A percentile compares a stretch with the other conserved stretches of the same genome.
These are phyloP conservation scores for Penaeus vannamei DNA, from an alignment of 1,140 invertebrate genomes.

Conservation along the genomic window DNA sequence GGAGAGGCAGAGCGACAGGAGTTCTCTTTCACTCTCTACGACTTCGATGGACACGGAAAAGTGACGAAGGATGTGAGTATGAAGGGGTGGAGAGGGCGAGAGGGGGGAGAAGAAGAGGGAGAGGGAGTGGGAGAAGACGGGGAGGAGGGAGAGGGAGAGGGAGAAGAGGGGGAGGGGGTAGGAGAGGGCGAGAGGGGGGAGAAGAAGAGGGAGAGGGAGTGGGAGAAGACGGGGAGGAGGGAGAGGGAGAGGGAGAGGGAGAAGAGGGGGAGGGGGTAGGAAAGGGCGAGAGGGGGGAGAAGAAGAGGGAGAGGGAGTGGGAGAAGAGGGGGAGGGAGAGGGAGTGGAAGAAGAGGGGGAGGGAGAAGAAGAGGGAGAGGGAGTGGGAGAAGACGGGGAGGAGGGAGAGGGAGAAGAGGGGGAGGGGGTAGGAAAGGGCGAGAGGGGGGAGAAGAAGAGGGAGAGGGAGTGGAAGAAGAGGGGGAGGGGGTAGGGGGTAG, in stretches of 20 bases:
- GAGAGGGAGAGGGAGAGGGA: not conserved
- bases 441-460: not conserved
- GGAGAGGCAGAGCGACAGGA: conserved; percentile 76
- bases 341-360: not conserved
- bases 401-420: no score
- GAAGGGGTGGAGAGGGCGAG: not conserved
- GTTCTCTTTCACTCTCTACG: conserved; percentile 92
- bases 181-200: no score
- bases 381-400: no score
- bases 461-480: not conserved
- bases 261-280: not conserved
- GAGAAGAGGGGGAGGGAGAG: not conserved
- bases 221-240: not conserved
- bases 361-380: no score
- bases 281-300: not conserved
- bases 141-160: not conserved
- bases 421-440: no score
- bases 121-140: not conserved
- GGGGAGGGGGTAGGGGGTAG: not conserved
- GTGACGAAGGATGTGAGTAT: conserved; percentile 89
- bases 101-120: not conserved
- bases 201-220: not conserved
- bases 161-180: no score
- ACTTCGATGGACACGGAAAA: conserved; percentile 91
- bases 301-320: not conserved